A percentile compares a stretch with the other conserved stretches of the same genome.
Conservation (phyloP, 2,797 vertebrate genomes). For the Halcyon smyrnensis region DNA sequence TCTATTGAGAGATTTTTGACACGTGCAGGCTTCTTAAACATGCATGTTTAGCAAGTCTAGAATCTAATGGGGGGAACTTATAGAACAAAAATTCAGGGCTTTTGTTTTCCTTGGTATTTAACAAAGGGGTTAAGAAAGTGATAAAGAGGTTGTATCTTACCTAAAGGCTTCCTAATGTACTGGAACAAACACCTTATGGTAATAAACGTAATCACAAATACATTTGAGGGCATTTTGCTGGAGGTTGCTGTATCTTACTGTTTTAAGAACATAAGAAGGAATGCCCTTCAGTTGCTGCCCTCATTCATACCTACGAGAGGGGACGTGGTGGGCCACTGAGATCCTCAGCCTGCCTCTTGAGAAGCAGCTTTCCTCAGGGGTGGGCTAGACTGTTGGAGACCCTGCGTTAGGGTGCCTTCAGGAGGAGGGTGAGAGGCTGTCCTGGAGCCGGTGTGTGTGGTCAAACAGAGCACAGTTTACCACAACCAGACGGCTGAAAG, state of each 20-base stretch:
- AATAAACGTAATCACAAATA: background rate
- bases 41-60: background rate
- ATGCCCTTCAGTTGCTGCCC: background rate
- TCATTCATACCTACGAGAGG: fast-evolving
- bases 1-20: background rate
- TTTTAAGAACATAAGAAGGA: background rate
- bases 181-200: fast-evolving
- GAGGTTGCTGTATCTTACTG: fast-evolving
- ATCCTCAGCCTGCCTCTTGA: background rate
- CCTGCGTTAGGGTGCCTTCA: background rate
- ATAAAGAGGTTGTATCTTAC: background rate
- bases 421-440: background rate
- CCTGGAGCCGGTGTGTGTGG: fast-evolving
- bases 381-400: background rate
- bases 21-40: background rate
- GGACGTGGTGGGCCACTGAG: background rate
- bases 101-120: background rate
- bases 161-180: background rate
- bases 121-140: background rate
- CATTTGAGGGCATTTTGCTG: background rate
- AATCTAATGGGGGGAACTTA: background rate
- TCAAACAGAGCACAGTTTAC: background rate
- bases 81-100: background rate
- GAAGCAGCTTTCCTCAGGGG: background rate
- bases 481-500: background rate